A percentile compares a stretch with the other conserved stretches of the same genome.
Conservation (phyloP, 2,888 invertebrate genomes). For the Parascotia fuliginaria region DNA sequence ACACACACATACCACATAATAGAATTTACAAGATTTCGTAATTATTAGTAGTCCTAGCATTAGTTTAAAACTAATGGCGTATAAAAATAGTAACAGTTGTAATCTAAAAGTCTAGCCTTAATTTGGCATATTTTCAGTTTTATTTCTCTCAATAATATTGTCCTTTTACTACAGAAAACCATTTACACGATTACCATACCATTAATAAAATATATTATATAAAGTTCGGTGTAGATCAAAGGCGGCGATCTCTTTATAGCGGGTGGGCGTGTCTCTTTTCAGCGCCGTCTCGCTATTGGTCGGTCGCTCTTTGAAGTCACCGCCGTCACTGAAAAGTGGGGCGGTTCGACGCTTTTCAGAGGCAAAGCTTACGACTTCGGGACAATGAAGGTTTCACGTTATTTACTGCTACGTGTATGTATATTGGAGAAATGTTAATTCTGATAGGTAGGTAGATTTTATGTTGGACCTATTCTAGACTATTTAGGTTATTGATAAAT, state of each 20-base stretch:
- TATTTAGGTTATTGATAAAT: too few relatives aligned
- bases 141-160: not conserved
- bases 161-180: not conserved
- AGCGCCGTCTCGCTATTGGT: slow-evolving; percentile 70
- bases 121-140: not conserved
- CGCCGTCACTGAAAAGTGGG: slow-evolving; percentile 72
- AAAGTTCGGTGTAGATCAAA: slow-evolving; percentile 54
- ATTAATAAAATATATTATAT: slow-evolving; percentile 23
- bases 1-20: too few relatives aligned
- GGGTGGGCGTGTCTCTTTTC: slow-evolving; percentile 82
- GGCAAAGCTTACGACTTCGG: slow-evolving; percentile 49
- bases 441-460: not conserved
- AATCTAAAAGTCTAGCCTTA: too few relatives aligned
- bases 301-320: slow-evolving; percentile 57
- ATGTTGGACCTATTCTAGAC: too few relatives aligned
- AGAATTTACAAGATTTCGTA: too few relatives aligned
- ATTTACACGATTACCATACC: not conserved
- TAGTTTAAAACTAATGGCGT: too few relatives aligned
- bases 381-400: slow-evolving; percentile 42
- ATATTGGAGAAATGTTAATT: slow-evolving; percentile 11
- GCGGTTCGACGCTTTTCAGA: slow-evolving; percentile 72
- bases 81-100: too few relatives aligned
- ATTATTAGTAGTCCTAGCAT: too few relatives aligned
- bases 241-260: slow-evolving; percentile 73
- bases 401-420: slow-evolving; percentile 48